phyloP scores from a whole-genome alignment of 1,140 invertebrate genomes.

The Camponotus floridanus region DNA sequence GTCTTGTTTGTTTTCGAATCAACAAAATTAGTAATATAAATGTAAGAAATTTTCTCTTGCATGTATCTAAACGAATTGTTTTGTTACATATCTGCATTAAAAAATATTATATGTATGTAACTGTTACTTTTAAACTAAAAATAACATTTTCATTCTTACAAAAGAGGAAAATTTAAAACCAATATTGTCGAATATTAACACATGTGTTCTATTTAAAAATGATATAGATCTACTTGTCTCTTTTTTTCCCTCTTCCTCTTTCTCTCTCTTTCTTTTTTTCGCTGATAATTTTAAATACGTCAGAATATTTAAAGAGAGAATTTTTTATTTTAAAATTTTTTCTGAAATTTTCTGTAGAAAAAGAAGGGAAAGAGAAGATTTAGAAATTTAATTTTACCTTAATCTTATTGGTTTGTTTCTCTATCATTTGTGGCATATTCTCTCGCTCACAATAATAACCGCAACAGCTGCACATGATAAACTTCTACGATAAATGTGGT shows the following conservation, averaged over 20 bases:
- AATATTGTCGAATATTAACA: neutral
- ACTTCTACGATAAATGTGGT: neutral
- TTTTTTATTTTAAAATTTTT: neutral
- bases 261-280: neutral
- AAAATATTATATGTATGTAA: neutral
- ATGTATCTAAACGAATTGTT: neutral
- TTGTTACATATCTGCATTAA: neutral
- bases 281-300: neutral
- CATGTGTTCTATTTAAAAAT: neutral
- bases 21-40: neutral
- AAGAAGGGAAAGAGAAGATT: neutral
- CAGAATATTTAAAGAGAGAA: constrained; percentile 1
- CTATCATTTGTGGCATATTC: neutral
- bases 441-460: constrained; percentile 1
- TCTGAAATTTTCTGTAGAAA: neutral
- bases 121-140: neutral
- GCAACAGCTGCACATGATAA: neutral
- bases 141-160: neutral
- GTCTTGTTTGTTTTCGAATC: neutral
- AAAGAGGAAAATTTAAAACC: neutral
- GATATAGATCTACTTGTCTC: neutral
- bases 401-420: neutral
- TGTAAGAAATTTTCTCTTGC: neutral
- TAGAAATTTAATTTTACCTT: constrained; percentile 2
- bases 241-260: too few relatives aligned